Evolutionary conservation across 2,888 invertebrate genomes (phyloP).

Genomic region (Saturnia japonica): DNA sequence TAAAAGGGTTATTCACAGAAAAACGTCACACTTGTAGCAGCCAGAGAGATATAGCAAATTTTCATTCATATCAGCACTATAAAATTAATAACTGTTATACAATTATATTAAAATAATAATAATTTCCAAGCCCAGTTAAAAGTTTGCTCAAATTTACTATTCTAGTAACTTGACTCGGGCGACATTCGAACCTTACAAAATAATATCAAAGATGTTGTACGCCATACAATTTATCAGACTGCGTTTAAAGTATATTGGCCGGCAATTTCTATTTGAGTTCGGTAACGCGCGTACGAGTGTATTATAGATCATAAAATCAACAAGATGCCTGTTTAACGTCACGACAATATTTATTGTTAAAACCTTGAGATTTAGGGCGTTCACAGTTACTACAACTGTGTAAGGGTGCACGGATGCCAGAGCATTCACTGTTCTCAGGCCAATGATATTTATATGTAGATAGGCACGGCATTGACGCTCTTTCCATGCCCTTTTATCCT

Average conservation of each 20-base stretch:
- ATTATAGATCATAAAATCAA: conserved; percentile 23
- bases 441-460: no score
- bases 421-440: neutral
- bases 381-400: neutral
- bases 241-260: neutral
- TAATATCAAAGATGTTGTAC: neutral
- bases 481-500: neutral
- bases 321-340: conserved; percentile 25
- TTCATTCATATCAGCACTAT: no score
- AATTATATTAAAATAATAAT: no score
- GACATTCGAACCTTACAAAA: neutral
- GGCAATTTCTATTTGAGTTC: conserved; percentile 2
- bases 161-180: neutral
- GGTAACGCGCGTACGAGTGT: conserved; percentile 3
- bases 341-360: conserved; percentile 18
- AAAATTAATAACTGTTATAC: no score
- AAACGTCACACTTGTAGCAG: no score
- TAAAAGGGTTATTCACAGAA: no score
- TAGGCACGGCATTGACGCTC: no score
- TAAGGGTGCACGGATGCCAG: neutral
- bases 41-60: no score
- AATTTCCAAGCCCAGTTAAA: no score
- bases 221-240: neutral
- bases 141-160: neutral
- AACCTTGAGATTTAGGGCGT: conserved; percentile 15